phyloP scores from a whole-genome alignment of 2,797 vertebrate species.

The Orestias chungarensis region DNA sequence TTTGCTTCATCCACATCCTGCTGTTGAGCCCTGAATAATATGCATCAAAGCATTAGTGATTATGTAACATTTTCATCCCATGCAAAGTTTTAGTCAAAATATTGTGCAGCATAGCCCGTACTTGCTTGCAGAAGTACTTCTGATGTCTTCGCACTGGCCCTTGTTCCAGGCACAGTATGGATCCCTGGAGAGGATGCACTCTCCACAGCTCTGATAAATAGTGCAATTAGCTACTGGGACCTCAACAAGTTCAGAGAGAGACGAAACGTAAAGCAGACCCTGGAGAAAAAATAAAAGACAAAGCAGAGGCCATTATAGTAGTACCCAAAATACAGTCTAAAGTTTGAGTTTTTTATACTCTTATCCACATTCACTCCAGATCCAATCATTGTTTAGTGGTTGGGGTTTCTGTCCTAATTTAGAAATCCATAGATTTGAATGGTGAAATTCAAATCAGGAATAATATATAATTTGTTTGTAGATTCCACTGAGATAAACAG shows the following conservation, averaged over 20 bases:
- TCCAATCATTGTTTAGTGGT: constrained; percentile 17
- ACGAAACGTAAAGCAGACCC: constrained; percentile 89
- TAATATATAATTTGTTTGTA: constrained; percentile 57
- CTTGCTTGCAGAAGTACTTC: constrained; percentile 66
- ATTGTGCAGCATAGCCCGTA: constrained; percentile 39
- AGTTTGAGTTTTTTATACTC: constrained; percentile 33
- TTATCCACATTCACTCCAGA: constrained; percentile 23
- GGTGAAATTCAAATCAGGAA: constrained; percentile 33
- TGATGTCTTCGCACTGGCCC: constrained; percentile 80
- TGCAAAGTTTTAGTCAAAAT: not conserved
- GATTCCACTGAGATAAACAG: constrained; percentile 53
- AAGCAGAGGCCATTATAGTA: constrained; percentile 19
- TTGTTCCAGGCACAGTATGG: constrained; percentile 94
- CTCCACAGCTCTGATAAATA: constrained; percentile 92
- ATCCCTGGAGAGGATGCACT: constrained; percentile 93
- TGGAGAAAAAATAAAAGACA: constrained; percentile 57
- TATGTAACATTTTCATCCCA: constrained; percentile 14
- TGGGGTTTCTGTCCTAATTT: constrained; percentile 10
- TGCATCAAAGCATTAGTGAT: constrained; percentile 20
- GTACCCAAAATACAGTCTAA: constrained; percentile 38
- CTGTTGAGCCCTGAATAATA: constrained; percentile 81
- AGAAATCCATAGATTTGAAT: constrained; percentile 18
- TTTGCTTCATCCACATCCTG: constrained; percentile 89
- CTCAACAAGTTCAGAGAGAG: constrained; percentile 85
- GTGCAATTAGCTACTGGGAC: constrained; percentile 93